phyloP scores from a whole-genome alignment of 2,797 vertebrate species.

The Pagetopsis macropterus region DNA sequence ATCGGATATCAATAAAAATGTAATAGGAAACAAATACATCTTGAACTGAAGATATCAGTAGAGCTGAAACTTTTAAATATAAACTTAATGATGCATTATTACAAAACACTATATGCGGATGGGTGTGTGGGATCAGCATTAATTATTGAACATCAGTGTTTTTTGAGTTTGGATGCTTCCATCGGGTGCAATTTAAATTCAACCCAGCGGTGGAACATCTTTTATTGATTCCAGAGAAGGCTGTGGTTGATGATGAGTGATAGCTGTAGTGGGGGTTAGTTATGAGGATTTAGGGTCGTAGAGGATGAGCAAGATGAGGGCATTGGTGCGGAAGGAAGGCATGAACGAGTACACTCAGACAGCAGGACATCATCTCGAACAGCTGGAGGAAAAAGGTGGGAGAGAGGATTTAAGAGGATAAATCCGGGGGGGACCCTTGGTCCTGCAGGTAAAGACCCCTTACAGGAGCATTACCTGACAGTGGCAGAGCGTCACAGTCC shows the following conservation, averaged over 20 bases:
- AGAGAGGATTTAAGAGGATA: constrained; percentile 64
- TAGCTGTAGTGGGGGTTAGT: constrained; percentile 21
- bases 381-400: constrained; percentile 56
- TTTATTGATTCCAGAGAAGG: constrained; percentile 62
- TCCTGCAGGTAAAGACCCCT: constrained; percentile 67
- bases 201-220: constrained; percentile 37
- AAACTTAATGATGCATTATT: constrained; percentile 49
- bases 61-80: constrained; percentile 5
- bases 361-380: constrained; percentile 35
- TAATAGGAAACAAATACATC: too few species aligned
- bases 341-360: constrained; percentile 40
- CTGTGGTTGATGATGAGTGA: constrained; percentile 41
- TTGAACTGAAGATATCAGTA: constrained; percentile 11
- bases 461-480: constrained; percentile 57
- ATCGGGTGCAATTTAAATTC: constrained; percentile 46
- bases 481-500: constrained; percentile 52
- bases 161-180: constrained; percentile 46
- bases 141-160: constrained; percentile 53
- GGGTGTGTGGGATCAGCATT: constrained; percentile 33
- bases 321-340: constrained; percentile 11
- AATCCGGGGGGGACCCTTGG: constrained; percentile 46
- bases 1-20: not conserved
- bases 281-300: constrained; percentile 7
- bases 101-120: constrained; percentile 26
- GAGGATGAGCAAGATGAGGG: constrained; percentile 44